These are phyloP conservation scores for Amazona vittata DNA, from an alignment of 2,113 vertebrate species.

Conservation along the genomic window DNA sequence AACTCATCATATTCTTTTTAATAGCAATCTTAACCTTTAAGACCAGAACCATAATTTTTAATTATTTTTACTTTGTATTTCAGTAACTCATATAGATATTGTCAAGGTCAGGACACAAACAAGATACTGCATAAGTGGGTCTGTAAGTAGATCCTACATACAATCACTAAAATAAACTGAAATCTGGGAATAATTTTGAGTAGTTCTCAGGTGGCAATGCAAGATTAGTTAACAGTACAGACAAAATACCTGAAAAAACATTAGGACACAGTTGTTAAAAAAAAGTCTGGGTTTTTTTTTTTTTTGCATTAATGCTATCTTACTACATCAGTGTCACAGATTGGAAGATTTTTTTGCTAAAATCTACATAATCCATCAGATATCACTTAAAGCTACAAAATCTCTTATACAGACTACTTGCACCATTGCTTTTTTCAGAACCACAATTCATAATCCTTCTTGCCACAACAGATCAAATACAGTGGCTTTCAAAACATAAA, in stretches of 20 bases:
- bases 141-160: neutral
- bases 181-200: neutral
- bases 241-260: neutral
- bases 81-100: neutral
- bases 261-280: neutral
- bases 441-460: neutral
- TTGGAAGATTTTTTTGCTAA: neutral
- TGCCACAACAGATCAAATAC: neutral
- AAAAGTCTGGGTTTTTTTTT: fast-evolving
- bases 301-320: neutral
- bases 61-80: neutral
- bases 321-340: neutral
- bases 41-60: neutral
- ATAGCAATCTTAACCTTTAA: neutral
- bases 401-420: neutral
- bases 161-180: neutral
- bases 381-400: neutral
- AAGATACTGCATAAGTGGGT: neutral
- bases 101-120: neutral
- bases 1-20: neutral
- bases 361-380: neutral
- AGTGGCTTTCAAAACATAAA: neutral
- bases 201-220: neutral
- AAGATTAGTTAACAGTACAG: neutral
- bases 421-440: neutral